Percentiles rank a stretch among this genome's conserved stretches.
Conservation (phyloP, 2,113 vertebrate species). For the Lagopus leucura region DNA sequence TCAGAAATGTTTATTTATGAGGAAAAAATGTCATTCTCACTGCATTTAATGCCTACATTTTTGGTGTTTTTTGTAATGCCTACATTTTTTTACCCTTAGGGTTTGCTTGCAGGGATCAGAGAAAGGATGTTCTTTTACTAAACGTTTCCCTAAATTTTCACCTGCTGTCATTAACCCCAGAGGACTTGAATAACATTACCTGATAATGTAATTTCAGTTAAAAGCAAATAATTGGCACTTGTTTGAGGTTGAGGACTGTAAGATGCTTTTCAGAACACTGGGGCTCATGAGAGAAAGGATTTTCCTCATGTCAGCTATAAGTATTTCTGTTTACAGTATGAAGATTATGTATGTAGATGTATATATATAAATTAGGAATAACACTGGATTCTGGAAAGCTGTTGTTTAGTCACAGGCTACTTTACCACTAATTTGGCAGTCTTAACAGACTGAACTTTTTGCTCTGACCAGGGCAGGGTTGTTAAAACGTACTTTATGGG, state of each 20-base stretch:
- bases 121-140: background rate
- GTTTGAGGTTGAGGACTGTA: background rate
- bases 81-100: background rate
- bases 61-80: background rate
- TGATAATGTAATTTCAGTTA: background rate
- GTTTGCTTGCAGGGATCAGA: background rate
- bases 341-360: background rate
- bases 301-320: background rate
- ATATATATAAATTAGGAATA: background rate
- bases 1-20: background rate
- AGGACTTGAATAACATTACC: background rate
- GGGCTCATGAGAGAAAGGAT: background rate
- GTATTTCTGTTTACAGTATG: background rate
- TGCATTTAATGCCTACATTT: background rate
- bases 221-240: background rate
- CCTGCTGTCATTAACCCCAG: background rate
- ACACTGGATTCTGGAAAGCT: background rate
- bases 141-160: background rate
- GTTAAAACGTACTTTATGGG: background rate
- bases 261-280: background rate
- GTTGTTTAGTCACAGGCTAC: background rate
- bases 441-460: background rate
- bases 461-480: background rate
- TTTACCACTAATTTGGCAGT: background rate
- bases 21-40: background rate